phyloP scores from a whole-genome alignment of 2,888 invertebrate species.

The Seira sanloemensis region DNA sequence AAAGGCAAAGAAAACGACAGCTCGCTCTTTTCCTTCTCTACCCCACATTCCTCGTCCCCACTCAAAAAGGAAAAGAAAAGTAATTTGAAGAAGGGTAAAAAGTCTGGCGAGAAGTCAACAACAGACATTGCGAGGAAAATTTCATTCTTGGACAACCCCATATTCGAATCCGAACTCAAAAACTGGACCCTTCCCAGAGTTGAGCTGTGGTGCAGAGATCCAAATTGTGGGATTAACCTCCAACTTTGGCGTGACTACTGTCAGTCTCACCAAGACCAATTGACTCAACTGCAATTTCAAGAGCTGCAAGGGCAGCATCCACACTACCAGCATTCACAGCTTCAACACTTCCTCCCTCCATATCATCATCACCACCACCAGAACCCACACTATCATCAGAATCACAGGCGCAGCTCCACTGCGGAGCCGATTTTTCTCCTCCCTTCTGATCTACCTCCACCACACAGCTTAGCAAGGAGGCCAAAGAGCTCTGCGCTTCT shows the following conservation, averaged over 20 bases:
- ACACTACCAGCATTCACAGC: slow-evolving; percentile 21
- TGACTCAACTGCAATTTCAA: slow-evolving; percentile 55
- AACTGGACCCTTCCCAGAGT: slow-evolving; percentile 67
- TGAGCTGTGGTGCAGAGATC: slow-evolving; percentile 68
- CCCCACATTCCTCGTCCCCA: neutral
- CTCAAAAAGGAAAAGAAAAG: slow-evolving; percentile 11
- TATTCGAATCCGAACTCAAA: slow-evolving; percentile 52
- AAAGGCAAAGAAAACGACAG: slow-evolving; percentile 23
- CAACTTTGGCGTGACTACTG: slow-evolving; percentile 61
- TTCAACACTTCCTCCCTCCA: slow-evolving; percentile 26
- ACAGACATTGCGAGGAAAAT: neutral
- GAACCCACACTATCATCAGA: slow-evolving; percentile 22
- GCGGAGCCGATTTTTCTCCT: slow-evolving; percentile 14
- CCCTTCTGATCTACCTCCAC: slow-evolving; percentile 33
- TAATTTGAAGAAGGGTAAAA: slow-evolving; percentile 35
- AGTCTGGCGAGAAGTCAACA: slow-evolving; percentile 20
- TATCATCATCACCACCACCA: slow-evolving; percentile 36
- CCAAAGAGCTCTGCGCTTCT: slow-evolving; percentile 20
- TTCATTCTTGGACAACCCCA: slow-evolving; percentile 62
- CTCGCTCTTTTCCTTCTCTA: neutral
- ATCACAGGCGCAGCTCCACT: neutral
- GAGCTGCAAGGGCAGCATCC: slow-evolving; percentile 42
- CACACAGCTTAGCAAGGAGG: slow-evolving; percentile 24
- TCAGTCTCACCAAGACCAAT: slow-evolving; percentile 41
- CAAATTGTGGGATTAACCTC: slow-evolving; percentile 62